Base-by-base conservation (phyloP, 2,113 vertebrate genomes). In the Halcyon senegalensis region DNA sequence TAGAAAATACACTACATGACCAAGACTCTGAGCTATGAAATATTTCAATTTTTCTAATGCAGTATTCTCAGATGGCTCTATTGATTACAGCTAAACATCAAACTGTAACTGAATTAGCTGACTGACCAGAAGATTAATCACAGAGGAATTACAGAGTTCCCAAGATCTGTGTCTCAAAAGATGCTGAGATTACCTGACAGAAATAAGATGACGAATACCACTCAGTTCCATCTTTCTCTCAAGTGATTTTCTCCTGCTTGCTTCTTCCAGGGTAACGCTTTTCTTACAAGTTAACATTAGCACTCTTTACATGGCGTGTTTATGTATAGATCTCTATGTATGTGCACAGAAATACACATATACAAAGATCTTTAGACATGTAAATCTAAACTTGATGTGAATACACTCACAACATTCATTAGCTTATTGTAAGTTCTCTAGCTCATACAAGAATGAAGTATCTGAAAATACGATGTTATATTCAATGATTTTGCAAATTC, bases 91-190 rank as follows among this genome's bases (percentile, higher is more conserved):
- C 39, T 72, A 84, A 81, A 86, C 44, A 70, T 84, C 67, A 86
- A 82, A 74, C 55, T 30, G 7, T 63, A 86, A 84, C 28, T 89
- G 46, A 81, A 89, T 95, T 94, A 96, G 77, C 66, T 87, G 62
- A 90, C 30, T 96, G 81, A 84, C 53, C 55, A 86, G 35, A 79
- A 92, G 60, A 80, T 83, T 74, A 70, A 90, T 44, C 16, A 35
- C 48, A 85, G 62, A 35, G 33, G 55, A 94, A 87, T 87, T 67
- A 63, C n/a, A 39, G 31, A 72, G 53, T 28, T 92, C 53, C 41
- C 20, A 70, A 84, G 51, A 77, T 33, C 41, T n/a, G 31, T 59
- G 16, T 23, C 90, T 63, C 89, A 43, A 23, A 87, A 94, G 20
- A 86, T 43, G 25, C 39, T 70, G 35, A 56, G 35, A 68, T 75